Evolutionary conservation across 1,140 invertebrate species (phyloP).

Genomic region (Lordiphosa clarofinis): DNA sequence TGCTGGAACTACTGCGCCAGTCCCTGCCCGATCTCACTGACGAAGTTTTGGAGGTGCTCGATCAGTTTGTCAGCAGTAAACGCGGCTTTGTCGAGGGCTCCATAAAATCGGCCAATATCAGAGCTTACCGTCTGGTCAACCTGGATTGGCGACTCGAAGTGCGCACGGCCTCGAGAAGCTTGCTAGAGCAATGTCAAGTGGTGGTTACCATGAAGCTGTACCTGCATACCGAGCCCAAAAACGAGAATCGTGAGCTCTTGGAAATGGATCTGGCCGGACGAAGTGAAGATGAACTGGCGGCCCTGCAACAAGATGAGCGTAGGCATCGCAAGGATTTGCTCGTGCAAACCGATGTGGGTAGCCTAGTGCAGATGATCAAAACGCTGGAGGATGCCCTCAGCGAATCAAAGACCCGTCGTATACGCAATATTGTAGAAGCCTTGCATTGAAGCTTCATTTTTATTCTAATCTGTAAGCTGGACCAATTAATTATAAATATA

Average conservation of each 20-base stretch:
- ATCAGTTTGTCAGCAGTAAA: slow-evolving; percentile 70
- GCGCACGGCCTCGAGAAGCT: slow-evolving; percentile 54
- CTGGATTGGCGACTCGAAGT: slow-evolving; percentile 74
- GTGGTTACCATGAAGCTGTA: slow-evolving; percentile 69
- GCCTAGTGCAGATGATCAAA: slow-evolving; percentile 65
- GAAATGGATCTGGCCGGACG: slow-evolving; percentile 35
- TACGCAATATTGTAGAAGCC: slow-evolving; percentile 65
- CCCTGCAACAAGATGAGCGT: slow-evolving; percentile 62
- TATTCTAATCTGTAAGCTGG: slow-evolving; percentile 56
- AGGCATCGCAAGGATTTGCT: slow-evolving; percentile 68
- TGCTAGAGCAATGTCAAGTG: slow-evolving; percentile 56
- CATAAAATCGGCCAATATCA: slow-evolving; percentile 72
- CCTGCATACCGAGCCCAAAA: slow-evolving; percentile 71
- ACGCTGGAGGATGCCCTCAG: slow-evolving; percentile 64
- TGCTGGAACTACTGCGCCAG: slow-evolving; percentile 27
- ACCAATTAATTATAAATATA: slow-evolving; percentile 71
- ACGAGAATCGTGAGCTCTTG: slow-evolving; percentile 66
- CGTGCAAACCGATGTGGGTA: slow-evolving; percentile 70
- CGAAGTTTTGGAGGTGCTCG: slow-evolving; percentile 56
- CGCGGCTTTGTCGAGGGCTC: slow-evolving; percentile 69
- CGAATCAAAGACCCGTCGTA: slow-evolving; percentile 69
- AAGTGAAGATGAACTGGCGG: slow-evolving; percentile 40
- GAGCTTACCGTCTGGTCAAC: slow-evolving; percentile 65
- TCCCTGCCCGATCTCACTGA: slow-evolving; percentile 45
- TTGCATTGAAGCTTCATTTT: slow-evolving; percentile 56